phyloP scores from a whole-genome alignment of 2,113 vertebrate species.

The Callionymus lyra region DNA sequence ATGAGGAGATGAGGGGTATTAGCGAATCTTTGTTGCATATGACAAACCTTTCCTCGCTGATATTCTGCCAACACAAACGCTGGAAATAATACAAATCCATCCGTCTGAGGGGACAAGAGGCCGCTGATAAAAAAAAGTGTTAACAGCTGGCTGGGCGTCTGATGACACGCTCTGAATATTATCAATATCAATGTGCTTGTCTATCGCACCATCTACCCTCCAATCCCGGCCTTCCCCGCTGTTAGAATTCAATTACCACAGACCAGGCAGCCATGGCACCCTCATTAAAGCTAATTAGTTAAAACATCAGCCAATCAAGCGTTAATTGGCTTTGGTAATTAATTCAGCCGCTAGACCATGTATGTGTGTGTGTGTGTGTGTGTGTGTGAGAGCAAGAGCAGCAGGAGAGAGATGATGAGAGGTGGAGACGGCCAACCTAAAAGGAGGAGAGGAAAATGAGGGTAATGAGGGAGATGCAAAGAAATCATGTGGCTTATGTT shows the following conservation, averaged over 20 bases:
- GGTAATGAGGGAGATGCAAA: conserved; percentile 1
- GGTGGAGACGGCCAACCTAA: conserved; percentile 1
- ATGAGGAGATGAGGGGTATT: conserved; percentile 22
- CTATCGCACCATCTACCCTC: conserved; percentile 23
- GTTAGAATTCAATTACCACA: conserved; percentile 93
- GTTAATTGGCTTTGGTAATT: conserved; percentile 99
- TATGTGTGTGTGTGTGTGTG: too few relatives aligned
- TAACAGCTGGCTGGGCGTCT: conserved; percentile 30
- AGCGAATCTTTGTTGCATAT: too few relatives aligned
- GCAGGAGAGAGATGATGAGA: conserved; percentile 38
- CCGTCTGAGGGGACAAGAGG: conserved; percentile 15
- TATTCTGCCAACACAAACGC: too few relatives aligned
- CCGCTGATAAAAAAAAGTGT: conserved; percentile 28
- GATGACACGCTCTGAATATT: conserved; percentile 43
- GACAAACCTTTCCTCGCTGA: too few relatives aligned
- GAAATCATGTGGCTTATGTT: conserved; percentile 1
- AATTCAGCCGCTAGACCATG: conserved; percentile 88
- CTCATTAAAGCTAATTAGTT: conserved; percentile 99
- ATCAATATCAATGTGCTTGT: conserved; percentile 27
- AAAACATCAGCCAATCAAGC: conserved; percentile 99
- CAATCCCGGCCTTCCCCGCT: conserved; percentile 46
- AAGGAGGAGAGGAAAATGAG: conserved; percentile 8
- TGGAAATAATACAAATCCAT: too few relatives aligned
- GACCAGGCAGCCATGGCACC: conserved; percentile 85
- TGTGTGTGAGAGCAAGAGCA: too few relatives aligned